Evolutionary conservation across 2,797 vertebrate species (phyloP).

Genomic region (Myiotriccus ornatus): DNA sequence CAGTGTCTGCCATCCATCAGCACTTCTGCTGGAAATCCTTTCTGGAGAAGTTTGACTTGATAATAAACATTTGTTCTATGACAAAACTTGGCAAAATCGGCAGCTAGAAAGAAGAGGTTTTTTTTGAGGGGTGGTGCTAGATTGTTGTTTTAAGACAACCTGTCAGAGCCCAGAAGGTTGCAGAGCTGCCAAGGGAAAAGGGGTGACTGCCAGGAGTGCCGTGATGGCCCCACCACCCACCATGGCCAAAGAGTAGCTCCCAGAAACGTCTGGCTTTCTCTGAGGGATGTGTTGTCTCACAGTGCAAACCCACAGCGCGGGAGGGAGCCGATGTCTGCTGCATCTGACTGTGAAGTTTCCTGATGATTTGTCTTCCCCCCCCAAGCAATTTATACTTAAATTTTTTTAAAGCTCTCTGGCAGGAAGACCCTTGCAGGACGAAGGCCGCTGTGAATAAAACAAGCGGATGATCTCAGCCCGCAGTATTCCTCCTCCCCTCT

Average conservation of each 20-base stretch:
- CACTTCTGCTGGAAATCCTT: background rate
- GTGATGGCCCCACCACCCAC: background rate
- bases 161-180: background rate
- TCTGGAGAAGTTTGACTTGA: background rate
- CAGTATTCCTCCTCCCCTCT: background rate
- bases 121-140: background rate
- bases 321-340: background rate
- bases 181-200: background rate
- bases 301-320: background rate
- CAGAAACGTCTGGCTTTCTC: background rate
- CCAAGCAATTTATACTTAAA: background rate
- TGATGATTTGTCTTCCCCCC: background rate
- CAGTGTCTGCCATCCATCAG: background rate
- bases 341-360: background rate
- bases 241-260: background rate
- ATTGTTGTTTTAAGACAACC: background rate
- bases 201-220: background rate
- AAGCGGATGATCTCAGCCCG: background rate
- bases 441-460: background rate
- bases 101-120: background rate
- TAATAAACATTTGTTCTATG: constrained; percentile 10
- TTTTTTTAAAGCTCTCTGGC: background rate
- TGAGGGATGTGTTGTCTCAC: background rate
- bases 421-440: background rate
- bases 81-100: constrained; percentile 10